A percentile compares a stretch with the other conserved stretches of the same genome.
phyloP scores from a whole-genome alignment of 2,888 invertebrate species.

The Luperina nickerlii region DNA sequence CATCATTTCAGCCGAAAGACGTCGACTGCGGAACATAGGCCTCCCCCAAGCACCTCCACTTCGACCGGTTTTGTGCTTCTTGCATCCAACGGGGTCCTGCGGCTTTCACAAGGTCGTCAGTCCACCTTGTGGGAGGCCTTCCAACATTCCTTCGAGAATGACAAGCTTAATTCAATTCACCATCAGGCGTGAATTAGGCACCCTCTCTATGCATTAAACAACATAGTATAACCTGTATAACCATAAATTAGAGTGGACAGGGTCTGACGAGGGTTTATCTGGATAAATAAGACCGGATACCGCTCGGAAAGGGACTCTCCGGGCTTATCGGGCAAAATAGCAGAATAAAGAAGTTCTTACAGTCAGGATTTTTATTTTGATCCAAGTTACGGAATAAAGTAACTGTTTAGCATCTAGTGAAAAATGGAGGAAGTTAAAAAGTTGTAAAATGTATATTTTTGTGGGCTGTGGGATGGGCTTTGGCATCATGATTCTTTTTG shows the following conservation, averaged over 20 bases:
- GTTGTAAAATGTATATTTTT: not conserved
- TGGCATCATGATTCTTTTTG: not conserved
- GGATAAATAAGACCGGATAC: slow-evolving; percentile 36
- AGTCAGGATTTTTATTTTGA: slow-evolving; percentile 17
- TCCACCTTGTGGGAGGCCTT: too few relatives aligned
- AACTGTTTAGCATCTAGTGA: not conserved
- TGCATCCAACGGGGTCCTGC: too few relatives aligned
- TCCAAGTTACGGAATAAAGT: slow-evolving; percentile 17
- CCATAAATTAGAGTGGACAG: slow-evolving; percentile 34
- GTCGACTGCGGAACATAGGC: too few relatives aligned
- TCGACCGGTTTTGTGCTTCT: too few relatives aligned
- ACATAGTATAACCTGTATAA: slow-evolving; percentile 14
- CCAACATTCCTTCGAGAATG: too few relatives aligned
- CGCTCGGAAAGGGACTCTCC: slow-evolving; percentile 36
- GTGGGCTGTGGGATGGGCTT: not conserved
- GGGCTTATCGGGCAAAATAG: slow-evolving; percentile 17
- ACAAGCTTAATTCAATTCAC: slow-evolving; percentile 3
- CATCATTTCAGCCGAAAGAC: too few relatives aligned
- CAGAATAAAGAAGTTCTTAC: slow-evolving; percentile 7
- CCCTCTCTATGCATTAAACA: not conserved
- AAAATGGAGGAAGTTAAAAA: not conserved
- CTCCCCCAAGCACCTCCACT: too few relatives aligned
- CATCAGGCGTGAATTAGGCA: slow-evolving; percentile 3
- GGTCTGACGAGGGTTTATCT: slow-evolving; percentile 53
- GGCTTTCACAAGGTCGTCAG: too few relatives aligned